phyloP scores from a whole-genome alignment of 2,113 vertebrate species.

The Brachionichthys hirsutus region DNA sequence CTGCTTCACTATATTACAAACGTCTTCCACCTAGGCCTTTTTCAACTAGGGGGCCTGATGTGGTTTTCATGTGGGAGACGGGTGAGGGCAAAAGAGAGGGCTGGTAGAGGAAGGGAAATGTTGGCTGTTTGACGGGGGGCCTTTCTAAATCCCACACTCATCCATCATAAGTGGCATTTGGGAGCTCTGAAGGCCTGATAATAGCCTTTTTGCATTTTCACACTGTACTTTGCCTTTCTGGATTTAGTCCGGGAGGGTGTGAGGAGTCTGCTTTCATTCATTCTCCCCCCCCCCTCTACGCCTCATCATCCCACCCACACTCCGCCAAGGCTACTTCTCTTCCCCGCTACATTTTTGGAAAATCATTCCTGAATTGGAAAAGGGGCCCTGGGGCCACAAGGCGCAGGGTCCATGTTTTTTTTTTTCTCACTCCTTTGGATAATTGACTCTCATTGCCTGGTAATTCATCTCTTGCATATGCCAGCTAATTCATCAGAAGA shows the following conservation, averaged over 20 bases:
- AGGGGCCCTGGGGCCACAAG: conserved; percentile 86
- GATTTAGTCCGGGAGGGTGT: conserved; percentile 51
- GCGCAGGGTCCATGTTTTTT: conserved; percentile 79
- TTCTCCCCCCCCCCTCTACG: conserved; percentile 23
- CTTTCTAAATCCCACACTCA: conserved; percentile 75
- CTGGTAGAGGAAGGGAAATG: conserved; percentile 53
- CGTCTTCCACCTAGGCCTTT: conserved; percentile 73
- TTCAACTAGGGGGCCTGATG: conserved; percentile 68
- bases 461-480: conserved; percentile 99
- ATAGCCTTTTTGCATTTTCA: conserved; percentile 77
- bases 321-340: conserved; percentile 64
- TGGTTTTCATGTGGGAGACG: conserved; percentile 74
- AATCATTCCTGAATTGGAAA: conserved; percentile 92
- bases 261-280: conserved; percentile 38
- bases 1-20: conserved; percentile 80
- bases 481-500: conserved; percentile 91
- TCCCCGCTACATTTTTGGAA: conserved; percentile 78
- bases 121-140: conserved; percentile 68
- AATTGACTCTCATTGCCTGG: conserved; percentile 98
- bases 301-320: conserved; percentile 55
- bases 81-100: conserved; percentile 75
- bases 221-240: conserved; percentile 52
- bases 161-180: conserved; percentile 73
- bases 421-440: conserved; percentile 79
- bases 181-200: conserved; percentile 68